phyloP scores from a whole-genome alignment of 1,140 invertebrate genomes.

The Formica exsecta region DNA sequence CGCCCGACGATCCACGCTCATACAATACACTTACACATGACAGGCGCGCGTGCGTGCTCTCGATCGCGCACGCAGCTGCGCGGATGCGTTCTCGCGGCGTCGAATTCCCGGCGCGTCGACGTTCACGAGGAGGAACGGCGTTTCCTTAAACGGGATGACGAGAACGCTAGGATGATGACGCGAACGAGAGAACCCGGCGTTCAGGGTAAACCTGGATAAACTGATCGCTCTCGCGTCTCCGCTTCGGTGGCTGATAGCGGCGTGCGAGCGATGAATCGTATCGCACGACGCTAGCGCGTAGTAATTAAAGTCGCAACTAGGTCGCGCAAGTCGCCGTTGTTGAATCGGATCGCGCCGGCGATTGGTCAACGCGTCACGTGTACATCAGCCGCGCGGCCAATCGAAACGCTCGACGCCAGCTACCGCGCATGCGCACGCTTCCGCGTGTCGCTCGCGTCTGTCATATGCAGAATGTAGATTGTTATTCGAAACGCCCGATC shows the following conservation, averaged over 20 bases:
- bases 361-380: background rate
- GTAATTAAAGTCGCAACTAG: too few species aligned
- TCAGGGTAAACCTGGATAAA: too few species aligned
- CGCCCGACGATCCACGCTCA: constrained; percentile 11
- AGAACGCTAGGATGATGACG: too few species aligned
- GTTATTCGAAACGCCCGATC: background rate
- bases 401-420: background rate
- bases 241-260: background rate
- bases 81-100: constrained; percentile 48
- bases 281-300: background rate
- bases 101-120: constrained; percentile 26
- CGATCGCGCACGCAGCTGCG: constrained; percentile 51
- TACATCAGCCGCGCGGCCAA: background rate
- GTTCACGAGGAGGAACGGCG: background rate
- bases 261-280: constrained; percentile 16
- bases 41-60: background rate
- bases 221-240: too few species aligned
- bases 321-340: constrained; percentile 4
- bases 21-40: constrained; percentile 8
- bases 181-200: background rate
- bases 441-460: background rate
- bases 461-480: too few species aligned
- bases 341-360: constrained; percentile 49
- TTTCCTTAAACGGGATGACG: background rate
- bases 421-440: background rate